These are phyloP conservation scores for Portevinia maculata DNA, from an alignment of 2,888 invertebrate species.

Conservation along the genomic window DNA sequence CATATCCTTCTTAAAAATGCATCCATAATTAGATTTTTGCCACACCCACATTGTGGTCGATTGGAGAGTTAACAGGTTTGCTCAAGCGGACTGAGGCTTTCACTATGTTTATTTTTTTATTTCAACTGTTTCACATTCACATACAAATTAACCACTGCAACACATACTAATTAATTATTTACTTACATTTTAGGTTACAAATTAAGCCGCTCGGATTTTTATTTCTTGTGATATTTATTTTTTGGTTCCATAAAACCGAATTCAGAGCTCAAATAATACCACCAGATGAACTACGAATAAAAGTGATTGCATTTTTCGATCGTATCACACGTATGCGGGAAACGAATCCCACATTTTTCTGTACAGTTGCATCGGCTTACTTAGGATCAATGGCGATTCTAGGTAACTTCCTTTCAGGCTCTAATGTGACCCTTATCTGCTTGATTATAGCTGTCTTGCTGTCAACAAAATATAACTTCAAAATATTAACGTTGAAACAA, in stretches of 20 bases:
- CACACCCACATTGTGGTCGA: no score
- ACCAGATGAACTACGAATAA: slow-evolving; percentile 78
- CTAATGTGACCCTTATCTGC: slow-evolving; percentile 78
- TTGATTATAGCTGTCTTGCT: slow-evolving; percentile 78
- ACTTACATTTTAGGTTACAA: slow-evolving; percentile 80
- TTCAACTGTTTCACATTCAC: no score
- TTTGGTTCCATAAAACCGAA: slow-evolving; percentile 80
- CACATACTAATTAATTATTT: no score
- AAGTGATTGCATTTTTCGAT: slow-evolving; percentile 75
- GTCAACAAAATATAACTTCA: slow-evolving; percentile 80
- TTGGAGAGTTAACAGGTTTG: no score
- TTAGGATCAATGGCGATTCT: slow-evolving; percentile 78
- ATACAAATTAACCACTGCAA: no score
- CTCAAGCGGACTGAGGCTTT: no score
- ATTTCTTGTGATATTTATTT: slow-evolving; percentile 78
- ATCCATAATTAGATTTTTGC: no score
- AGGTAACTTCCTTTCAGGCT: slow-evolving; percentile 80
- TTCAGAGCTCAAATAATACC: slow-evolving; percentile 78
- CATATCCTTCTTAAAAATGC: no score
- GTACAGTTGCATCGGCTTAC: slow-evolving; percentile 76
- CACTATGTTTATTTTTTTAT: no score
- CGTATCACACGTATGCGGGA: slow-evolving; percentile 77
- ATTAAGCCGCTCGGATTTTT: slow-evolving; percentile 80
- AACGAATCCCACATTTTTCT: slow-evolving; percentile 79
- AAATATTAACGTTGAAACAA: slow-evolving; percentile 79